Percentiles rank a stretch among this genome's conserved stretches.
Evolutionary conservation across 1,140 invertebrate genomes (phyloP).

Genomic region (Diabrotica virgifera): DNA sequence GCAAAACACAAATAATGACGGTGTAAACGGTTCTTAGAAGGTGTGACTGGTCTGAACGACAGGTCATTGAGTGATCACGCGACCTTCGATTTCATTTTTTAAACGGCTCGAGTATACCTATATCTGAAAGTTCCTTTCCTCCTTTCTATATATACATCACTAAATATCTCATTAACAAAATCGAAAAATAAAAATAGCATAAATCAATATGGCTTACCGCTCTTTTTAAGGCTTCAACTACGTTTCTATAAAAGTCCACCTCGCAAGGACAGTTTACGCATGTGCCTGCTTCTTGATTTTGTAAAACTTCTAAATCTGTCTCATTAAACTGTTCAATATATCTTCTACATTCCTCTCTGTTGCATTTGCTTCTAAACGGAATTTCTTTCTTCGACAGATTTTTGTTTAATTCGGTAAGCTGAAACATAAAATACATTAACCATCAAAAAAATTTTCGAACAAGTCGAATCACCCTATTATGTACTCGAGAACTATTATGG

Average conservation of each 20-base stretch:
- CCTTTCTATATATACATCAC: too few relatives aligned
- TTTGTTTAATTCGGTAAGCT: slow-evolving; percentile 31
- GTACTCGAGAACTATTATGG: too few relatives aligned
- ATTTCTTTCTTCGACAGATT: slow-evolving; percentile 26
- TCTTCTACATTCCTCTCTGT: slow-evolving; percentile 22
- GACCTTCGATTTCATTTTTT: too few relatives aligned
- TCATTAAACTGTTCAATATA: slow-evolving; percentile 11
- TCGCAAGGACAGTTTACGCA: slow-evolving; percentile 27
- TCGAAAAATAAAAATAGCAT: background rate
- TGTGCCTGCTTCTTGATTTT: slow-evolving; percentile 11
- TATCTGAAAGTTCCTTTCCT: too few relatives aligned
- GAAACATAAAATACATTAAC: background rate
- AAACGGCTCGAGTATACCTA: too few relatives aligned
- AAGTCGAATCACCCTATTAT: too few relatives aligned
- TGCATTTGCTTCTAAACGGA: slow-evolving; percentile 21
- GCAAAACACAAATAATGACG: too few relatives aligned
- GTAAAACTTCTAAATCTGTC: background rate
- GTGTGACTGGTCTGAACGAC: too few relatives aligned
- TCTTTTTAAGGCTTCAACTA: slow-evolving; percentile 30
- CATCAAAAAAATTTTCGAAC: too few relatives aligned
- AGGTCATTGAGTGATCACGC: too few relatives aligned
- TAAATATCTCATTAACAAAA: too few relatives aligned
- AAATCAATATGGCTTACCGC: slow-evolving; percentile 22
- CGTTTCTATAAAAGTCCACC: slow-evolving; percentile 30
- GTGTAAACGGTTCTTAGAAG: too few relatives aligned